Evolutionary conservation across 2,888 invertebrate genomes (phyloP).

Genomic region (Hemithea aestivaria): DNA sequence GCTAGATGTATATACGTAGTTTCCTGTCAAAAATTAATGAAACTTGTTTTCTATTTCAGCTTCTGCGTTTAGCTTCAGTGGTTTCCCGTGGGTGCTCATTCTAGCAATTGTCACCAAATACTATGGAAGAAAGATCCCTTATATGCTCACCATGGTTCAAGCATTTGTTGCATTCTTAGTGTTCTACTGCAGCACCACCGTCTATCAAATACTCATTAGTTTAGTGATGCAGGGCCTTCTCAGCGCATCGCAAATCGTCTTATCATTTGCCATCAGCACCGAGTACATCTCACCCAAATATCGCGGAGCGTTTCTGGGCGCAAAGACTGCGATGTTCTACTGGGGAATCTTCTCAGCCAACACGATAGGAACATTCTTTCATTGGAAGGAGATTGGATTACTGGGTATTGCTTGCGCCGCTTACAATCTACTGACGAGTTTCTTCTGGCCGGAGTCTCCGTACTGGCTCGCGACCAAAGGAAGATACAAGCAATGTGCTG

Average conservation of each 20-base stretch:
- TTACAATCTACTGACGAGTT: conserved; percentile 21
- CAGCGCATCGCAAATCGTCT: background rate
- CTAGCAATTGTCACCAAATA: conserved; percentile 23
- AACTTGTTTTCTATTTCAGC: conserved; percentile 12
- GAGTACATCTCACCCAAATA: conserved; percentile 39
- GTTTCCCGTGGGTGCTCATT: conserved; percentile 33
- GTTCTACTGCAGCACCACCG: conserved; percentile 27
- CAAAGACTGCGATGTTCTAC: conserved; percentile 32
- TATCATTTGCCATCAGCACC: conserved; percentile 29
- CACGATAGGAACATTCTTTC: conserved; percentile 34
- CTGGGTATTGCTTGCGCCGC: conserved; percentile 23
- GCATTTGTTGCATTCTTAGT: conserved; percentile 25
- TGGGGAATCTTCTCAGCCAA: conserved; percentile 40
- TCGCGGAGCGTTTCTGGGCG: conserved; percentile 35
- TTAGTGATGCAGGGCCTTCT: conserved; percentile 18
- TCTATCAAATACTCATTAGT: conserved; percentile 31
- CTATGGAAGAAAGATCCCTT: conserved; percentile 31
- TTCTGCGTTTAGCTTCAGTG: conserved; percentile 21
- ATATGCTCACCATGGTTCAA: conserved; percentile 22
- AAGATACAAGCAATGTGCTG: conserved; percentile 36
- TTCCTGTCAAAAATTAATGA: too few relatives aligned
- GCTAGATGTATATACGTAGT: too few relatives aligned
- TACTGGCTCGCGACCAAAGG: conserved; percentile 45
- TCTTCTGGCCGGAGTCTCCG: conserved; percentile 40
- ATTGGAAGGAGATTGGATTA: conserved; percentile 34